A percentile compares a stretch with the other conserved stretches of the same genome.
Evolutionary conservation across 2,113 vertebrate genomes (phyloP).

Genomic region (Xenopus laevis): DNA sequence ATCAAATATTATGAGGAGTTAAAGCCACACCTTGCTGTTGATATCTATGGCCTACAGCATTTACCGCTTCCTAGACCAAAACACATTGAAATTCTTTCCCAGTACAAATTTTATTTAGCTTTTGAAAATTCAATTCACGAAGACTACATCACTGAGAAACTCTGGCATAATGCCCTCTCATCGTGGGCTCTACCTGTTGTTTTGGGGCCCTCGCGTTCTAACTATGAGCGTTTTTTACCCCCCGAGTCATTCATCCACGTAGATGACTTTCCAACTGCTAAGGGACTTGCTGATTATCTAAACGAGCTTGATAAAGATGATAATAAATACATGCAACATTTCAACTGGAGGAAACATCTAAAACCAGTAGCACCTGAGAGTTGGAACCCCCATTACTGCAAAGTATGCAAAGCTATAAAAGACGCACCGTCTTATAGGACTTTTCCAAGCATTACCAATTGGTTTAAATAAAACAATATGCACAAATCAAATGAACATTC

Average conservation of each 20-base stretch:
- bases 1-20: constrained; percentile 57
- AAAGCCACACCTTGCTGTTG: constrained; percentile 51
- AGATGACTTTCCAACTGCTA: constrained; percentile 59
- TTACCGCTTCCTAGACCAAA: background rate
- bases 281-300: constrained; percentile 56
- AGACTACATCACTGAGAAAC: constrained; percentile 75
- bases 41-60: constrained; percentile 54
- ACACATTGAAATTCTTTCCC: constrained; percentile 40
- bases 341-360: constrained; percentile 58
- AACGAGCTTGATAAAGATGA: constrained; percentile 52
- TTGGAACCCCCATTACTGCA: background rate
- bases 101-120: constrained; percentile 70
- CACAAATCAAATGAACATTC: too few species aligned
- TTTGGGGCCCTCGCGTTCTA: constrained; percentile 60
- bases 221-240: constrained; percentile 63
- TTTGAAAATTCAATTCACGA: constrained; percentile 71
- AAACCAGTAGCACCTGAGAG: background rate
- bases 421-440: constrained; percentile 7
- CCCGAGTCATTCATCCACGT: constrained; percentile 71
- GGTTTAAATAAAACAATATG: constrained; percentile 9
- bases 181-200: constrained; percentile 61
- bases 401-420: constrained; percentile 29
- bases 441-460: constrained; percentile 6
- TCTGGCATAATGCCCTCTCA: constrained; percentile 65
- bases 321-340: constrained; percentile 52